phyloP scores from a whole-genome alignment of 2,797 vertebrate genomes.

The Ataeniobius toweri region DNA sequence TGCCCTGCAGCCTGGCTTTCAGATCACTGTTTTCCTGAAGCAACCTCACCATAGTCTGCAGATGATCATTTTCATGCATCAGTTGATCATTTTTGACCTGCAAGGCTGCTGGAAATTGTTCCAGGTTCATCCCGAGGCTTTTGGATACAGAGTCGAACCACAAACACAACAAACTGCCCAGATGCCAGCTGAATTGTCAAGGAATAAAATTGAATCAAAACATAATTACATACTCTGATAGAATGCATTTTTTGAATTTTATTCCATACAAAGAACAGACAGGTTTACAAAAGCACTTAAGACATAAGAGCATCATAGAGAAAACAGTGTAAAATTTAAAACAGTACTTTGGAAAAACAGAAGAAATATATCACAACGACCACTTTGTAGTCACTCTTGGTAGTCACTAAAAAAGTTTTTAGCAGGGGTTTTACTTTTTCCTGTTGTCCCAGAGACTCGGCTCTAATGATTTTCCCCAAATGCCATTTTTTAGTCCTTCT shows the following conservation, averaged over 20 bases:
- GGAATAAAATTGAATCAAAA: conserved; percentile 30
- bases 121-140: conserved; percentile 33
- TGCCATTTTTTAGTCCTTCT: conserved; percentile 9
- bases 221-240: neutral
- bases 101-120: neutral
- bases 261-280: conserved; percentile 28
- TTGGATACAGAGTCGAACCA: conserved; percentile 12
- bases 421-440: conserved; percentile 8
- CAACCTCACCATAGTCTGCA: conserved; percentile 45
- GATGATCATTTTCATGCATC: conserved; percentile 43
- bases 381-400: conserved; percentile 3
- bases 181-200: neutral
- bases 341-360: conserved; percentile 14
- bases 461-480: neutral
- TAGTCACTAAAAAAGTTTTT: neutral
- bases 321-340: conserved; percentile 11
- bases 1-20: conserved; percentile 22
- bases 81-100: conserved; percentile 45
- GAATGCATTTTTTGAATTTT: conserved; percentile 16
- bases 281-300: conserved; percentile 30
- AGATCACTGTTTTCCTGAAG: conserved; percentile 58
- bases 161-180: neutral
- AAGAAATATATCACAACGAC: conserved; percentile 12
- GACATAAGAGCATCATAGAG: conserved; percentile 5
- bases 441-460: conserved; percentile 22